Evolutionary conservation across 1,140 invertebrate species (phyloP).

Genomic region (Microplitis demolitor): DNA sequence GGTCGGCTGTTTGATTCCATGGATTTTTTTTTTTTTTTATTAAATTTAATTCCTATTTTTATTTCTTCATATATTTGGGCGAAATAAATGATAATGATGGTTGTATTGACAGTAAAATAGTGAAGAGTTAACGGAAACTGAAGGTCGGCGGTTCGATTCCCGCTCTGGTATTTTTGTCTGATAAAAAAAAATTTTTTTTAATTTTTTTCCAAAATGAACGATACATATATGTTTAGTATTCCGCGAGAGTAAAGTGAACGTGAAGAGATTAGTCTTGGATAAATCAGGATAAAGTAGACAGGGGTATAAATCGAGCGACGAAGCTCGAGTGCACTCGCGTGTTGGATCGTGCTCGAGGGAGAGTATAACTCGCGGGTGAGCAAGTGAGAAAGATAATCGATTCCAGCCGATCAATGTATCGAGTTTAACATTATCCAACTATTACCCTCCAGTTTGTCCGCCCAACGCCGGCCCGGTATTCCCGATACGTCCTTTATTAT

Average conservation of each 20-base stretch:
- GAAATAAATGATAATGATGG: too few relatives aligned
- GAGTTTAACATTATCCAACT: conserved; percentile 19
- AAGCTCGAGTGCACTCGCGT: conserved; percentile 26
- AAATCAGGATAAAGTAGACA: conserved; percentile 22
- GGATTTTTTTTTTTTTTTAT: too few relatives aligned
- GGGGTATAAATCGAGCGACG: conserved; percentile 23
- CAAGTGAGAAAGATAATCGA: conserved; percentile 19
- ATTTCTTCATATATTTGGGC: too few relatives aligned
- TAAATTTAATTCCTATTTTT: too few relatives aligned
- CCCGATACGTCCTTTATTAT: too few relatives aligned
- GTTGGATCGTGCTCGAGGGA: conserved; percentile 10
- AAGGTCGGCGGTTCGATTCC: too few relatives aligned
- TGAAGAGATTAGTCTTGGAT: neutral
- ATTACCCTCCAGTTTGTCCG: conserved; percentile 11
- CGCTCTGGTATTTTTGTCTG: neutral
- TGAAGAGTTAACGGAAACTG: too few relatives aligned
- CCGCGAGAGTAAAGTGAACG: neutral
- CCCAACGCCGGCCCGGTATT: neutral
- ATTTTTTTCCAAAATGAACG: too few relatives aligned
- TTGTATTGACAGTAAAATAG: too few relatives aligned
- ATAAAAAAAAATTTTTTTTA: neutral
- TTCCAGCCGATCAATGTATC: conserved; percentile 11
- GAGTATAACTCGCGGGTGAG: conserved; percentile 32
- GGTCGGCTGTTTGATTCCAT: too few relatives aligned
- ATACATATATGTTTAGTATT: too few relatives aligned